Evolutionary conservation across 2,797 vertebrate genomes (phyloP).

Genomic region (Tamandua tetradactyla): DNA sequence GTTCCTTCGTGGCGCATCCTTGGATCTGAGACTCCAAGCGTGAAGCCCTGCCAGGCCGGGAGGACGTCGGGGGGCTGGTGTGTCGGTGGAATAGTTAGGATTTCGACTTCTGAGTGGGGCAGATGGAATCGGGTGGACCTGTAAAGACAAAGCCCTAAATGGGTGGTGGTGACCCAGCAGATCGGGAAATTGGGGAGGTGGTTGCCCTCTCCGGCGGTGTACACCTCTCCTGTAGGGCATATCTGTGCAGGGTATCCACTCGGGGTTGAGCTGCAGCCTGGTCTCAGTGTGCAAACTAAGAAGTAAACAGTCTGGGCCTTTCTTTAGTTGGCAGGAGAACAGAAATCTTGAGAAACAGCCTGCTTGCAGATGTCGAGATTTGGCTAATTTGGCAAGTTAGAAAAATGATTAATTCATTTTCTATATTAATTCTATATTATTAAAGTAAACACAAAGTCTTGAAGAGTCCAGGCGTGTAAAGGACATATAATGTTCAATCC

Average conservation of each 20-base stretch:
- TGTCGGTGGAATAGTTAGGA: background rate
- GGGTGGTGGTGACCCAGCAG: background rate
- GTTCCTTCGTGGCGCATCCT: too few relatives aligned
- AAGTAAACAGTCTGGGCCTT: background rate
- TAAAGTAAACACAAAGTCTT: background rate
- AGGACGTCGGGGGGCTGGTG: background rate
- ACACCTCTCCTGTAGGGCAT: background rate
- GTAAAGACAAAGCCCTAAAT: background rate
- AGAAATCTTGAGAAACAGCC: conserved; percentile 53
- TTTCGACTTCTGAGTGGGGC: background rate
- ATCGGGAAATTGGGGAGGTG: background rate
- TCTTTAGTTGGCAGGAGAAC: conserved; percentile 33
- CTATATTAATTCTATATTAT: background rate
- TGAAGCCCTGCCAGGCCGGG: background rate
- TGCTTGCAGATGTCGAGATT: conserved; percentile 55
- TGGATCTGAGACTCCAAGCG: background rate
- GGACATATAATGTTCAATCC: background rate
- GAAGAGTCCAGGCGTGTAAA: background rate
- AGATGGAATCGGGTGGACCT: background rate
- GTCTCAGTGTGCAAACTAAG: background rate
- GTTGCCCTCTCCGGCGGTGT: background rate
- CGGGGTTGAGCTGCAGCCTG: background rate
- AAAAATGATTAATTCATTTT: too few relatives aligned
- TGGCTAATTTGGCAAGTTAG: conserved; percentile 45
- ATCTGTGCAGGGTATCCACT: background rate